Percentiles rank a stretch among this genome's conserved stretches.
phyloP scores from a whole-genome alignment of 2,113 vertebrate species.

The Actenoides hombroni region DNA sequence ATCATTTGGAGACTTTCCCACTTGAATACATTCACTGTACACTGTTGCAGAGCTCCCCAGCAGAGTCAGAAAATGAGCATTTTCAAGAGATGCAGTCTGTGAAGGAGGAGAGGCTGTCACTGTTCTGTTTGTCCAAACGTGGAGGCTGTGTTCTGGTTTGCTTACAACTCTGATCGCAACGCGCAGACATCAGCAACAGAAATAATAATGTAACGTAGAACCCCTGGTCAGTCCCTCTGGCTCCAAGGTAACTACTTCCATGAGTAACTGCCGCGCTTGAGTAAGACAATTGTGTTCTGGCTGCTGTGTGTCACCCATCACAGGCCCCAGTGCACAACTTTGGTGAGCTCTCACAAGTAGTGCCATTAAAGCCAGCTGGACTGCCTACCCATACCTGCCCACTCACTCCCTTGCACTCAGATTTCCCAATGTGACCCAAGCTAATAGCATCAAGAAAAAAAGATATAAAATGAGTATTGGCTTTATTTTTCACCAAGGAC shows the following conservation, averaged over 20 bases:
- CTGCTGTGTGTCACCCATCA: neutral
- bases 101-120: neutral
- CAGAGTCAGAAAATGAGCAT: neutral
- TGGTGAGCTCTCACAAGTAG: neutral
- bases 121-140: neutral
- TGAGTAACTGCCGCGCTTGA: neutral
- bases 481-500: neutral
- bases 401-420: neutral
- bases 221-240: neutral
- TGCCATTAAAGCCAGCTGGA: neutral
- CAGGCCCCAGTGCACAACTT: neutral
- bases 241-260: neutral
- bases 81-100: neutral
- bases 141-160: neutral
- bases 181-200: neutral
- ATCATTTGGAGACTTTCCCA: neutral
- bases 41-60: neutral
- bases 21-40: neutral
- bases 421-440: neutral
- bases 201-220: fast-evolving
- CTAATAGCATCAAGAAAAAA: neutral
- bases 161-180: neutral
- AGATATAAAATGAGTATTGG: neutral
- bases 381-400: neutral
- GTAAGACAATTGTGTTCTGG: neutral